Base-by-base conservation (phyloP, 2,888 invertebrate species). In the Rhimphoctona megacephalus region DNA sequence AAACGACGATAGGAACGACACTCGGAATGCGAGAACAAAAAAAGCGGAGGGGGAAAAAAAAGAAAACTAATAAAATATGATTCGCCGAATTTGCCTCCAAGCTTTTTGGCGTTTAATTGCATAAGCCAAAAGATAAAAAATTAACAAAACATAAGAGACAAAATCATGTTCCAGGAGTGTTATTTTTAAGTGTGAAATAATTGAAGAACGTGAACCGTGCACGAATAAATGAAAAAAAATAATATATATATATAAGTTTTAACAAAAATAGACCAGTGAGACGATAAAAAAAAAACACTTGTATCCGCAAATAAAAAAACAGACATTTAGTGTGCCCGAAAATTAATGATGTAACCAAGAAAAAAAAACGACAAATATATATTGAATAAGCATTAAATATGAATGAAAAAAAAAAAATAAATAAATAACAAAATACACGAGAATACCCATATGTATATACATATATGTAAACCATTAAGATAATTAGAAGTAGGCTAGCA, bases 371-470 rank as follows among this genome's bases (percentile, higher is more conserved):
- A 87, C 43, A 66, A 81, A 83, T 67, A 81, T 69, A 88, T 87
- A 88, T 85, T 30, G 57, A 30, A 85, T 85, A 88, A 86, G 86
- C 86, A 87, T 57, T 81, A 87, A 76, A 85, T 89, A 83, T 66
- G 19, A 49, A 72, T 67, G 70, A 52, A 9, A 39, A 39, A 39
- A 9, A 39, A 39, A 39, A 39, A 39, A 39, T 0, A 39, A 39
- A 39, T 4, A 33, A 33, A 2, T 43, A 81, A 49, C 17, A 46
- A 52, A 46, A 81, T 64, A 66, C 30, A 86, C 86, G 52, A n/a
- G 54, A 30, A 52, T 22, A 54, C 19, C 85, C 81, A 86, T 85
- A 88, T 85, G 85, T 86, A 87, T 81, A 88, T 85, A 86, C 88
- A 57, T 77, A 67, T 78, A 73, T 54, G 66, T 86, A 80, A 72